phyloP scores from a whole-genome alignment of 2,113 vertebrate genomes.

The Chlorocebus sabaeus region DNA sequence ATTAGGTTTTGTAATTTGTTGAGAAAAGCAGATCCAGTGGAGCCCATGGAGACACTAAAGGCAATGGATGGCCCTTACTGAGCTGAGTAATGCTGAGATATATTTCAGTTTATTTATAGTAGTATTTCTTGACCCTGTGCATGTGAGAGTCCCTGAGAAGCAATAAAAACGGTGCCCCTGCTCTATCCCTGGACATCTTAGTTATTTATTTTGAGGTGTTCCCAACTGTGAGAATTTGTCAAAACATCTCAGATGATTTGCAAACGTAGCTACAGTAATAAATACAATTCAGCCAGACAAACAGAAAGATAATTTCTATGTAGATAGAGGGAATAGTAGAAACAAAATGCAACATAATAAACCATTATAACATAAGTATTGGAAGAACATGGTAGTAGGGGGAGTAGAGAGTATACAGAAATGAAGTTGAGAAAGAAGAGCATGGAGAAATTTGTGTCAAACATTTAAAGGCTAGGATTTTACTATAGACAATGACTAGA shows the following conservation, averaged over 20 bases:
- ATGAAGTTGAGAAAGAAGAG: not conserved
- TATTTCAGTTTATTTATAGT: not conserved
- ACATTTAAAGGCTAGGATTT: not conserved
- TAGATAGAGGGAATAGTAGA: not conserved
- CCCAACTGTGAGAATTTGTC: not conserved
- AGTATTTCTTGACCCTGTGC: not conserved
- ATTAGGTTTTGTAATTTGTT: not conserved
- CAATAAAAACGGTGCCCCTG: not conserved
- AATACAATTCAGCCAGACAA: not conserved
- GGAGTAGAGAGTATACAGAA: not conserved
- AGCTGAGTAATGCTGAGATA: not conserved
- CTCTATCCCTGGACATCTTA: not conserved
- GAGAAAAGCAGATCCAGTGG: not conserved
- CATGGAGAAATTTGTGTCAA: not conserved
- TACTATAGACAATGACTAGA: not conserved
- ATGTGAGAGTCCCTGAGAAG: not conserved
- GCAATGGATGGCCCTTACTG: not conserved
- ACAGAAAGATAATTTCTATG: not conserved
- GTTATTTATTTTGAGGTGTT: not conserved
- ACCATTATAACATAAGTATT: not conserved
- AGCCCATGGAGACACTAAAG: not conserved
- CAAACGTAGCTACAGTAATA: not conserved
- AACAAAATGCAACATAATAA: not conserved
- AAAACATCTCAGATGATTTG: not conserved
- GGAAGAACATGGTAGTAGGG: not conserved